Conservation (phyloP, 2,888 invertebrate species). For the Pristionchus mayeri region DNA sequence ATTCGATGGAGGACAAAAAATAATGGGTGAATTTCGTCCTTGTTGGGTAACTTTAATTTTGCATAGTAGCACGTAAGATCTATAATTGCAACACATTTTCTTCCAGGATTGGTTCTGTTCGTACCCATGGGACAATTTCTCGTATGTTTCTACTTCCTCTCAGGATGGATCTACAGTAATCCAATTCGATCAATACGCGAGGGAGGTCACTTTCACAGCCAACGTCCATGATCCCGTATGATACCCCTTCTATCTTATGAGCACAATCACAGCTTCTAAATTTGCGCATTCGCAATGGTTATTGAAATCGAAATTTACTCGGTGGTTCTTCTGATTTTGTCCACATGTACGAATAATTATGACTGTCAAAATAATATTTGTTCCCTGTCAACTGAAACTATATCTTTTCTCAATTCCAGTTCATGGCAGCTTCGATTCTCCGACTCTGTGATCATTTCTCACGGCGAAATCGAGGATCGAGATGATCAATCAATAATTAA, state of each 20-base stretch:
- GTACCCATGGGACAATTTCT: slow-evolving; percentile 16
- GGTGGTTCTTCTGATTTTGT: too few relatives aligned
- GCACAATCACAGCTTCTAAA: too few relatives aligned
- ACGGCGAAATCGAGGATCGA: neutral
- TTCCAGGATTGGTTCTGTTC: neutral
- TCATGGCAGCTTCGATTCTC: slow-evolving; percentile 1
- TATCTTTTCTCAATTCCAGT: neutral
- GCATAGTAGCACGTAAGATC: too few relatives aligned
- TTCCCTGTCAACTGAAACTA: neutral
- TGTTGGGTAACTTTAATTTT: too few relatives aligned
- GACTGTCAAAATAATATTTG: too few relatives aligned
- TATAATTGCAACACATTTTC: too few relatives aligned
- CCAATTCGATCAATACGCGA: slow-evolving; percentile 17
- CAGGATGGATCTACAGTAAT: neutral
- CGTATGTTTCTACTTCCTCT: neutral
- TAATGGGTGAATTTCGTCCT: too few relatives aligned
- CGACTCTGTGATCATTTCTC: slow-evolving; percentile 14
- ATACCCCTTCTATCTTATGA: too few relatives aligned
- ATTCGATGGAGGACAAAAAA: too few relatives aligned
- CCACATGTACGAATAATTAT: neutral
- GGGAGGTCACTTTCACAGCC: neutral
- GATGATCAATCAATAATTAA: neutral
- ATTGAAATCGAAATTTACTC: too few relatives aligned
- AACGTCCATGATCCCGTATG: slow-evolving; percentile 12
- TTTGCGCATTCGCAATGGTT: too few relatives aligned